Base-by-base conservation (phyloP, 2,113 vertebrate species). In the Pyxicephalus adspersus region DNA sequence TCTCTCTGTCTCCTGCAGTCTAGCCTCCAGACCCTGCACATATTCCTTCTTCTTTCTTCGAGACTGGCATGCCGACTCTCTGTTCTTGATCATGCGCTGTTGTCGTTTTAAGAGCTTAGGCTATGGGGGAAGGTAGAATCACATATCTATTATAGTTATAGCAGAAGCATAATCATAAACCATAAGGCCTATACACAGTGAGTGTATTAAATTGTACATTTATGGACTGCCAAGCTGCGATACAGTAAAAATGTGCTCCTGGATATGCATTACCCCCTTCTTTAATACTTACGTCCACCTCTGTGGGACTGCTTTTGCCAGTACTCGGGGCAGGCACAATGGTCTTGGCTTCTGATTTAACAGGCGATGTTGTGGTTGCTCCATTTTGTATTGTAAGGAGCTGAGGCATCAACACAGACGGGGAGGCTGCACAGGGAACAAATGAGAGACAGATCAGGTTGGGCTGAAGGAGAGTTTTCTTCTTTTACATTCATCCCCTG, bases 11-110 rank as follows among this genome's bases (percentile, higher is more conserved):
- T 94, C 94, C 51, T 91, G 89, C 45, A 97, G 90, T 85, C 94
- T 91, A 0, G 89, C 85, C 91, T 97, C 95, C 87, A 97, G 90
- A 25, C 93, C 94, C 86, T 96, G 96, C 81, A 97, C 88, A 25
- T 97, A 97, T 84, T 97, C 96, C 78, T 97, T 97, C 92, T 97
- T 97, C 90, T 97, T 97, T 85, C 92, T 91, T 61, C 96, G 89
- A 0, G 95, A 96, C 92, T 96, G 96, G 76, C 96, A 97, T 0
- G 96, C 96, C 0, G 95, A 96, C 88, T 97, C 96, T 0, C 96
- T 85, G 91, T 97, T 97, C 91, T 97, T 97, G 51, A 97, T 97
- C 96, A 97, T 97, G 20, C 96, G 88, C 90, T 97, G 96, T 90
- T 97, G 96, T 28, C 96, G 88, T 89, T 97, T 97, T 86, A 97